Conservation (phyloP, 2,888 invertebrate species). For the Ditylenchus weischeri region DNA sequence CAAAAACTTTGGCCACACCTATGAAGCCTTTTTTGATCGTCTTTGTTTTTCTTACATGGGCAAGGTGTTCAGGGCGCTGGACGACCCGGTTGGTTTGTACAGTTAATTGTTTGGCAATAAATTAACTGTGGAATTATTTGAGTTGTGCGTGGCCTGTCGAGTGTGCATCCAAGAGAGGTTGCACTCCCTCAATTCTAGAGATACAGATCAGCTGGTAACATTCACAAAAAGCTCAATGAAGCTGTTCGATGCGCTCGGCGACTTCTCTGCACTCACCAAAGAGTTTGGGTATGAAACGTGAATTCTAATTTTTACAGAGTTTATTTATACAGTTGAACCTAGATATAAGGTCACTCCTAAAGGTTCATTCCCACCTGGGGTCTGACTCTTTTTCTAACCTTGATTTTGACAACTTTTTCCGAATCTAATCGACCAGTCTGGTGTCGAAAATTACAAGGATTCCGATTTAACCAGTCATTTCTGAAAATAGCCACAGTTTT, state of each 20-base stretch:
- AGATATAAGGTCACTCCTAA: too few relatives aligned
- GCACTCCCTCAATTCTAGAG: conserved; percentile 21
- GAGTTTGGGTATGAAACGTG: neutral
- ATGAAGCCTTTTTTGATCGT: conserved; percentile 26
- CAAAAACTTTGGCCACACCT: conserved; percentile 2
- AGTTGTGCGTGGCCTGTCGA: conserved; percentile 4
- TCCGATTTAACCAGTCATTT: neutral
- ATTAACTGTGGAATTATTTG: neutral
- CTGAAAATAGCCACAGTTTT: too few relatives aligned
- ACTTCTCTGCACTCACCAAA: conserved; percentile 25
- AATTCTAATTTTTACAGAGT: conserved; percentile 4
- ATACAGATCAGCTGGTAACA: conserved; percentile 22
- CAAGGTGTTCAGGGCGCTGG: conserved; percentile 21
- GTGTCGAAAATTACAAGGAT: too few relatives aligned
- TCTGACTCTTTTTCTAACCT: too few relatives aligned
- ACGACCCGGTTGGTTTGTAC: conserved; percentile 23
- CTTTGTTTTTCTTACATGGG: conserved; percentile 20
- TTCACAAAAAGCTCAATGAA: conserved; percentile 37
- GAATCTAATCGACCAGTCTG: too few relatives aligned
- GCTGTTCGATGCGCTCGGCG: conserved; percentile 35
- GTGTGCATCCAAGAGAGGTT: neutral
- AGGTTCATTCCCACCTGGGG: too few relatives aligned
- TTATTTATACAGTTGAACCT: too few relatives aligned
- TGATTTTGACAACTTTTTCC: too few relatives aligned
- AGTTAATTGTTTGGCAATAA: conserved; percentile 1